Evolutionary conservation across 2,888 invertebrate species (phyloP), one percentile per base, ranked within the genome.

Genomic region (Morinoia aosen): DNA sequence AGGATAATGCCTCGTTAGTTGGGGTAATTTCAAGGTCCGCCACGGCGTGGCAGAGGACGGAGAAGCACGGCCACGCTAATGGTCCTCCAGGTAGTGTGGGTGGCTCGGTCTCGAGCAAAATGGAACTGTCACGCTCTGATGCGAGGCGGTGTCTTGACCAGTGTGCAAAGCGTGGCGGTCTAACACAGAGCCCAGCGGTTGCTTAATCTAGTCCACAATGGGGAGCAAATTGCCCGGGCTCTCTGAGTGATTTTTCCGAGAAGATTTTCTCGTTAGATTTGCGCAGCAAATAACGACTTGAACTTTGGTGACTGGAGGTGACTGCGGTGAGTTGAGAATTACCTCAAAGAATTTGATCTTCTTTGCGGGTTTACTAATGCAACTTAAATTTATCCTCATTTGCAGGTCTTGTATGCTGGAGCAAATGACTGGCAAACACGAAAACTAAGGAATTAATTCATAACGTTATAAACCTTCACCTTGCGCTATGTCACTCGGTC

Each of bases 91-190:
- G 57, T 33, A 25, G 93, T 33, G 57, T 57, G 93, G 93, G 93
- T 93, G 93, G 56, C n/a, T 93, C 48, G 57, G 57, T n/a, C 11
- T 25, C 25, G 56, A 57, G 48, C 57, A 57, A 93, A 93, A 93
- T 93, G 93, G 93, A 93, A 93, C 93, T 93, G 93, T 93, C 93
- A 93, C 93, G 93, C 93, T 93, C 90, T 90, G 90, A 90, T 90
- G 90, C 90, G 90, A 90, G 40, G 90, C 90, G 93, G 93, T 93
- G 93, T 93, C n/a, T 56, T 48, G 93, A 57, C 93, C 90, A 57
- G 93, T 93, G 93, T 93, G 93, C 57, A 56, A 57, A 93, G 93
- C 93, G 93, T 93, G 93, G 93, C 56, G 33, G 48, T 56, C 93
- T 93, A 57, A 93, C 93, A 93, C 93, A 57, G 93, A 93, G 57